Evolutionary conservation across 2,888 invertebrate species (phyloP).

Genomic region (Abscondita cerata): DNA sequence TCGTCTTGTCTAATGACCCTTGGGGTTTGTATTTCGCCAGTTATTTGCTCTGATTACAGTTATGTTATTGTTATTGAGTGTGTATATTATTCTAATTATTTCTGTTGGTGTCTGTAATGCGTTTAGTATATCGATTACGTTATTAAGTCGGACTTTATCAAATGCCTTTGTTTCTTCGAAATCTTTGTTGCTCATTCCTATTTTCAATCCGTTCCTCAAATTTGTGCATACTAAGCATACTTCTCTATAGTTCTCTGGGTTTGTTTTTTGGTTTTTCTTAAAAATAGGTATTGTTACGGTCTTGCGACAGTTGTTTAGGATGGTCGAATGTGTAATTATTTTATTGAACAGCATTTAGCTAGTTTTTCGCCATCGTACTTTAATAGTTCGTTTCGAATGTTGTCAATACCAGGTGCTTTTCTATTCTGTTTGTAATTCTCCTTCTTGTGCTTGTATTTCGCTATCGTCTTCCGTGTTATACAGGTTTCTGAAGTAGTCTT

Average conservation of each 20-base stretch:
- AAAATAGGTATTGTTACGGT: no score
- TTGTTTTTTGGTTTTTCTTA: no score
- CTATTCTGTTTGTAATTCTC: constrained; percentile 15
- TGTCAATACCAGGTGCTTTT: constrained; percentile 23
- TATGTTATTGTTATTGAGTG: constrained; percentile 18
- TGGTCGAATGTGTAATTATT: no score
- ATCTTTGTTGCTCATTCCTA: no score
- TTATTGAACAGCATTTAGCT: constrained; percentile 27
- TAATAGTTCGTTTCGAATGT: constrained; percentile 23
- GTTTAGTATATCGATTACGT: constrained; percentile 4
- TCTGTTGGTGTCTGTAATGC: constrained; percentile 12
- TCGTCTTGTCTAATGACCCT: constrained; percentile 11
- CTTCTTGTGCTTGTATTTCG: no score
- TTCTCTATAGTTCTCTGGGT: no score
- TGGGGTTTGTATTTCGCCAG: constrained; percentile 6
- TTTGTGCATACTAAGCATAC: constrained; percentile 26
- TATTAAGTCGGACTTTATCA: constrained; percentile 12
- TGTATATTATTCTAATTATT: constrained; percentile 15
- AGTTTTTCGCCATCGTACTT: constrained; percentile 24
- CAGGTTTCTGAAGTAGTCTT: background rate
- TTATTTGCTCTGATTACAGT: constrained; percentile 13
- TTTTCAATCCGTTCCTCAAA: constrained; percentile 25
- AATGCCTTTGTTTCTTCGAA: constrained; percentile 28
- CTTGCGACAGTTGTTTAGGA: no score
- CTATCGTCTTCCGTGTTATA: no score